These are phyloP conservation scores for Drosophila kambysellisi DNA, from an alignment of 2,888 invertebrate genomes.

Conservation along the genomic window DNA sequence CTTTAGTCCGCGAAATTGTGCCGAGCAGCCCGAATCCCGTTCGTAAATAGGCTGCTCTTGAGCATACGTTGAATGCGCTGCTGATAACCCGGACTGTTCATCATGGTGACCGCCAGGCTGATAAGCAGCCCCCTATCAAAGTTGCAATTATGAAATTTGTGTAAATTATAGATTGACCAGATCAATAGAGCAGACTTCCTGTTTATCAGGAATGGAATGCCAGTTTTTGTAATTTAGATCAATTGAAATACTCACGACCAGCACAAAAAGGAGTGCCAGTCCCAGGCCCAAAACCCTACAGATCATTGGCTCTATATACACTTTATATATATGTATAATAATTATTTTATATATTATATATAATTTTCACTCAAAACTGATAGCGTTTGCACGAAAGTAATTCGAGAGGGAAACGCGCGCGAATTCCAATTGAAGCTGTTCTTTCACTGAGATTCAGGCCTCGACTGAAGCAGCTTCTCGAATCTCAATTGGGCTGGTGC, in stretches of 20 bases:
- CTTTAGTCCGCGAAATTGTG: constrained; percentile 86
- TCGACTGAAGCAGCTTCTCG: constrained; percentile 68
- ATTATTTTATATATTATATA: constrained; percentile 15
- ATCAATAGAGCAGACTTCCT: constrained; percentile 30
- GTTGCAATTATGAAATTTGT: constrained; percentile 44
- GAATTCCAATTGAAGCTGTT: constrained; percentile 40
- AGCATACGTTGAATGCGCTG: constrained; percentile 35
- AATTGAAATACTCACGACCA: constrained; percentile 58
- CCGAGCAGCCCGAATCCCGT: constrained; percentile 84
- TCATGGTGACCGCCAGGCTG: constrained; percentile 64
- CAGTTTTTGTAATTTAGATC: constrained; percentile 20
- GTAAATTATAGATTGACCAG: constrained; percentile 9
- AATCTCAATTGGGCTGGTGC: constrained; percentile 62
- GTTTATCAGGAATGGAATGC: constrained; percentile 23
- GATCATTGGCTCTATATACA: constrained; percentile 46
- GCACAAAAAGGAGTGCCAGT: constrained; percentile 44
- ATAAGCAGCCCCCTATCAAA: constrained; percentile 78
- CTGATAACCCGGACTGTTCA: constrained; percentile 71
- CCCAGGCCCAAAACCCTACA: constrained; percentile 43
- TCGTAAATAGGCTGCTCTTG: constrained; percentile 69
- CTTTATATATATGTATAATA: constrained; percentile 23
- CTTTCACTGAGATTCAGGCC: constrained; percentile 59
- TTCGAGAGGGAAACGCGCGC: constrained; percentile 5
- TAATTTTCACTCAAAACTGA: constrained; percentile 40
- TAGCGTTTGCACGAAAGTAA: constrained; percentile 37